Evolutionary conservation across 2,888 invertebrate genomes (phyloP), one percentile per base, ranked within the genome.

Genomic region (Meloe dianella): DNA sequence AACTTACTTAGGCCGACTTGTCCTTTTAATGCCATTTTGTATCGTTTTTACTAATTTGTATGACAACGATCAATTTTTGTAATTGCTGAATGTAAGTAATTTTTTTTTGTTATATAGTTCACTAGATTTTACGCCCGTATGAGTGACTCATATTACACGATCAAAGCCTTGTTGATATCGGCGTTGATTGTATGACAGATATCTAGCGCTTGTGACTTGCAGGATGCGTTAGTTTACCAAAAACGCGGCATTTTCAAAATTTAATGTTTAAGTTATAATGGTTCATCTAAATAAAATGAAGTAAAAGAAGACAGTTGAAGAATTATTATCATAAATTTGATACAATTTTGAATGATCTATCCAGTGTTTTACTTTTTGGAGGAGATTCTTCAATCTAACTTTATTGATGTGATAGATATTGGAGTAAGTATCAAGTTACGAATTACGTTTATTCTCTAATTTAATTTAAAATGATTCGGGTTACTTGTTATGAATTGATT

Each of bases 1-100:
- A 51, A 74, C 74, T 74, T 70, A 74, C 74, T 74, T 65, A 71
- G 66, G 51, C 76, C 76, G n/a, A 76, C 76, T 75, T 76, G 76
- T 57, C 69, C 72, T 66, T 76, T 76, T 54, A 76, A 54, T 41
- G 76, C 76, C 76, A 76, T 76, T 60, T 57, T 20, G 5, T n/a
- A 6, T 30, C 35, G 10, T 32, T 35, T 2, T 51, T 9, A 22
- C 2, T 51, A 22, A 22, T 22, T 51, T 51, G 3, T n/a, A n/a
- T 6, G 10, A 32, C n/a, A 38, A 22, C 12, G 9, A 51, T 3
- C 10, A 51, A 22, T n/a, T n/a, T 22, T 51, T 12, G 22, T 51
- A 51, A 51, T 51, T 22, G 3, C 9, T 51, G 1, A 22, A 51
- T 38, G 14, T 38, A 51, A 51, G 10, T 51, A 22, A 12, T 10